phyloP scores from a whole-genome alignment of 64 coral and sea anemone genomes.

The Astreopora myriophthalma region DNA sequence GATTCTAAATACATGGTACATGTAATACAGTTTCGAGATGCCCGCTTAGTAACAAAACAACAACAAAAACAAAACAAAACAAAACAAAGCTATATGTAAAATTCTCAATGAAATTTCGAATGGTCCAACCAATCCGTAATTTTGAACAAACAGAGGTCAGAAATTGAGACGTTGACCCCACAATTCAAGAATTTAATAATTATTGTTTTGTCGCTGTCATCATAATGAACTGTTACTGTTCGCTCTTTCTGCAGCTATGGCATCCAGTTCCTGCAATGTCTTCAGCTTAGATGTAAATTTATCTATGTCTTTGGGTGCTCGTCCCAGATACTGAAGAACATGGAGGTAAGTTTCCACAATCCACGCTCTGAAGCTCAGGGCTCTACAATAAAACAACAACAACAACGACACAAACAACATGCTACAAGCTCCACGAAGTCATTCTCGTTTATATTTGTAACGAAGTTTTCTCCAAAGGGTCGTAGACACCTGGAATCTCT shows the following conservation, averaged over 20 bases:
- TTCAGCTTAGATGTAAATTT: conserved; percentile 52
- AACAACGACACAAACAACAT: background rate
- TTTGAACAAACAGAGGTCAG: too few relatives aligned
- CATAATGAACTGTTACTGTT: background rate
- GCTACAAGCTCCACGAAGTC: background rate
- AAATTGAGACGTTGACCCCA: background rate
- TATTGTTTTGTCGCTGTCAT: background rate
- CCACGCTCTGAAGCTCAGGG: conserved; percentile 62
- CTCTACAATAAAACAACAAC: conserved; percentile 1
- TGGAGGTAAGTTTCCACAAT: conserved; percentile 39
- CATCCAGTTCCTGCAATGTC: conserved; percentile 54
- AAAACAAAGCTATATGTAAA: too few relatives aligned
- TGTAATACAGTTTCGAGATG: too few relatives aligned
- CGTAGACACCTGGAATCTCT: too few relatives aligned
- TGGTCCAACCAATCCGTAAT: too few relatives aligned
- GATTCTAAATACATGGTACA: too few relatives aligned
- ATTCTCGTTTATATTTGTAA: background rate
- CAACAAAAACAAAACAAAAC: too few relatives aligned
- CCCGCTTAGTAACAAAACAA: too few relatives aligned
- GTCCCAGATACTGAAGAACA: conserved; percentile 70
- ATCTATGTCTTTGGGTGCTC: conserved; percentile 38
- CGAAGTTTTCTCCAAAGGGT: background rate
- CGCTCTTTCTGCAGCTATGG: background rate
- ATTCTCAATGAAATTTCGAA: too few relatives aligned
- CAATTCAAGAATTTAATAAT: background rate